Conservation (phyloP, 1,140 invertebrate species). For the Sweltsa coloradensis region DNA sequence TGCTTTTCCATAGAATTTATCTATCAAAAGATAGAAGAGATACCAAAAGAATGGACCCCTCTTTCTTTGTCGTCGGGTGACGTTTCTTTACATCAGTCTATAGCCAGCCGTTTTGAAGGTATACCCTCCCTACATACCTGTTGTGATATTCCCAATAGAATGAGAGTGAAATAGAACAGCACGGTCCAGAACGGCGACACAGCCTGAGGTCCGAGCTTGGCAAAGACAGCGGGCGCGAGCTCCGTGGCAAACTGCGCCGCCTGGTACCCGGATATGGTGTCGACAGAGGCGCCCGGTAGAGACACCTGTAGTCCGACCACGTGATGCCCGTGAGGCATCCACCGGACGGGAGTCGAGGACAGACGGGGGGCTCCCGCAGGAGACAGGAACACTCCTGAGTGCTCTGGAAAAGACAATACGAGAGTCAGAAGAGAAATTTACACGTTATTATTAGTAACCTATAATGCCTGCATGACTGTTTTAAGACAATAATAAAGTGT, state of each 20-base stretch:
- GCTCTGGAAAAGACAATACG: constrained; percentile 47
- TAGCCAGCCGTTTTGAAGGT: no score
- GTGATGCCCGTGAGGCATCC: constrained; percentile 55
- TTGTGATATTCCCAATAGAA: constrained; percentile 76
- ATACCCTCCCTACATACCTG: constrained; percentile 43
- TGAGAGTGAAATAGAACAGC: constrained; percentile 72
- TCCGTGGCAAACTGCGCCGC: constrained; percentile 67
- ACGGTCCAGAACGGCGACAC: constrained; percentile 76
- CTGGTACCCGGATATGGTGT: constrained; percentile 59
- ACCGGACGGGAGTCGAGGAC: constrained; percentile 42
- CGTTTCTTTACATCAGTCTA: no score
- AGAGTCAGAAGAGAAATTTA: no score
- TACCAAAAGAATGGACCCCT: background rate
- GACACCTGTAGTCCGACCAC: constrained; percentile 54
- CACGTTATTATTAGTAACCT: no score
- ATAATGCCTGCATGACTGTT: no score
- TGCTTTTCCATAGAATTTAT: no score
- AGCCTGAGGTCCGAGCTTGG: constrained; percentile 46
- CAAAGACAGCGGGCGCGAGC: constrained; percentile 69
- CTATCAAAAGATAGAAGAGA: no score
- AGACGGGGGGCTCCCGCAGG: constrained; percentile 33
- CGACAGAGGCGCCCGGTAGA: constrained; percentile 36
- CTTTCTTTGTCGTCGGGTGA: background rate
- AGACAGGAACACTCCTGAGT: constrained; percentile 60
- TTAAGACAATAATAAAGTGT: no score